Conservation (phyloP, 2,888 invertebrate genomes). For the Biston betularia region DNA sequence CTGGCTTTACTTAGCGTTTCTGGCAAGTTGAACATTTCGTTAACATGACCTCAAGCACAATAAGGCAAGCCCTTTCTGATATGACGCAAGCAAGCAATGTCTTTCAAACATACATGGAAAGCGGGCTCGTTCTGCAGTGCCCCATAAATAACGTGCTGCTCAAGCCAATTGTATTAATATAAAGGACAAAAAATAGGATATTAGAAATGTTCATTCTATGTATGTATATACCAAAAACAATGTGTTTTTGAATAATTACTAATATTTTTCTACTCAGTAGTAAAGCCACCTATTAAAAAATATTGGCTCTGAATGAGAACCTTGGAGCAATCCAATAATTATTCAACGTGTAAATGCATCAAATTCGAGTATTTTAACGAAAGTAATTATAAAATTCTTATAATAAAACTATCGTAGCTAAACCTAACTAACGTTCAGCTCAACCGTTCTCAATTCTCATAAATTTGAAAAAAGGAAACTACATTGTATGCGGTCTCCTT, state of each 20-base stretch:
- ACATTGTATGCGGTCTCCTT: slow-evolving; percentile 33
- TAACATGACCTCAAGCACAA: slow-evolving; percentile 37
- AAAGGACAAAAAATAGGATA: too few relatives aligned
- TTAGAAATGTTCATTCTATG: too few relatives aligned
- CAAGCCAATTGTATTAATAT: slow-evolving; percentile 5
- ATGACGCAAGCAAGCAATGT: slow-evolving; percentile 36
- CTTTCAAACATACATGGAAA: slow-evolving; percentile 33
- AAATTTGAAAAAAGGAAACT: slow-evolving; percentile 37
- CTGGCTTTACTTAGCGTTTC: slow-evolving; percentile 17
- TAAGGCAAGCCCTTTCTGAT: slow-evolving; percentile 19
- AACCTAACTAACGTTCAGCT: too few relatives aligned
- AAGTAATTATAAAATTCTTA: slow-evolving; percentile 25
- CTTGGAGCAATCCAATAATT: slow-evolving; percentile 30
- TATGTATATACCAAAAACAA: not conserved
- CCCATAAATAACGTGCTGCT: slow-evolving; percentile 19
- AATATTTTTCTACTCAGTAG: not conserved
- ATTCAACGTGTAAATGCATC: slow-evolving; percentile 13
- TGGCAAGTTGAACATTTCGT: slow-evolving; percentile 35
- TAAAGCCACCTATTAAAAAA: slow-evolving; percentile 5
- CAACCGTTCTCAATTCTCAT: slow-evolving; percentile 7
- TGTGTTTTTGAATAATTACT: not conserved
- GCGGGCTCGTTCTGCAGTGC: slow-evolving; percentile 25
- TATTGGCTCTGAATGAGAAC: slow-evolving; percentile 17
- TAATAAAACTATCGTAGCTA: slow-evolving; percentile 16
- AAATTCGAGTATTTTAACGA: not conserved